Conservation (phyloP, 2,113 vertebrate genomes). For the Hylia prasina region DNA sequence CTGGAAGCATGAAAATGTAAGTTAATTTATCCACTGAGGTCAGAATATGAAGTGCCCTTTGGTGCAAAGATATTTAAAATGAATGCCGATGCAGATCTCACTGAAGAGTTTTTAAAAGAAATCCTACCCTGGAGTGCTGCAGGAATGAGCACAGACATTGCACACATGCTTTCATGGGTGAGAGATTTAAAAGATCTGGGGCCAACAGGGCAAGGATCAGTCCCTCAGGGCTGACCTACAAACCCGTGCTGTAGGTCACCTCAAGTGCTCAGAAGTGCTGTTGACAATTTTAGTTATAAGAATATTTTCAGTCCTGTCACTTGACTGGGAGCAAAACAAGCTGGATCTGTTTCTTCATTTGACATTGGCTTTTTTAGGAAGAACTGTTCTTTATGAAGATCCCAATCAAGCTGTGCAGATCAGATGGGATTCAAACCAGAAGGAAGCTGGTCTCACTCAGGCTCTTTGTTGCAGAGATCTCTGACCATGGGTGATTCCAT, state of each 20-base stretch:
- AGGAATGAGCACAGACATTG: background rate
- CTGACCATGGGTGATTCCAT: background rate
- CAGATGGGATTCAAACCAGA: background rate
- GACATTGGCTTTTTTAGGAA: background rate
- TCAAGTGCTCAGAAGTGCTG: background rate
- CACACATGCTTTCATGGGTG: background rate
- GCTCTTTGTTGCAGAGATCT: background rate
- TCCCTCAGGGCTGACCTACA: background rate
- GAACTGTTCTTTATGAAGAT: background rate
- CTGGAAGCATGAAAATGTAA: background rate
- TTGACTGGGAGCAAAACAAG: background rate
- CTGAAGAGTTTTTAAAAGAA: background rate
- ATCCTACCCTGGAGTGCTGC: background rate
- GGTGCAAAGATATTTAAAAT: background rate
- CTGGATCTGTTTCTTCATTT: background rate
- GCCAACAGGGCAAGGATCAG: background rate
- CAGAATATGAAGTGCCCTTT: background rate
- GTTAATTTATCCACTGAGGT: background rate
- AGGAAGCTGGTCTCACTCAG: background rate
- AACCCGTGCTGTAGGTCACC: background rate
- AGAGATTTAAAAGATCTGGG: background rate
- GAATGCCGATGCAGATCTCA: background rate
- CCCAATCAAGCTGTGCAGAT: background rate
- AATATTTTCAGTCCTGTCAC: background rate
- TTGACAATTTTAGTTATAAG: background rate